Base-by-base conservation (phyloP, 2,797 vertebrate species). In the Tauraco hartlaubi region DNA sequence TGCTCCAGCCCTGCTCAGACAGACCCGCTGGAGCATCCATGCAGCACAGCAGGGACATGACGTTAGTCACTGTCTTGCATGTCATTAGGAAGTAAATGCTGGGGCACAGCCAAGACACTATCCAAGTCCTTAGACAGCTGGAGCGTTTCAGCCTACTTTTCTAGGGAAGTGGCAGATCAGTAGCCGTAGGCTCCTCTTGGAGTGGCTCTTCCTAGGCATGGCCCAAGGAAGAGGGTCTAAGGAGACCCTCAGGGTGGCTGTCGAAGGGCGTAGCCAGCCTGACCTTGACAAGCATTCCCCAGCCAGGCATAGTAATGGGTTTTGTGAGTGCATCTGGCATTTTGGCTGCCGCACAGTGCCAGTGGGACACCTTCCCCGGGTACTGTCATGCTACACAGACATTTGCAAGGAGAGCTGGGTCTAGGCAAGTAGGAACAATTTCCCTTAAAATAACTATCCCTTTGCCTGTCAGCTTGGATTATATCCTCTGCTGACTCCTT, bases 241-340 rank as follows among this genome's bases (percentile, higher is more conserved):
- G 52, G 52, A 90, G 83, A 71, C 17, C 29, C 29, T 68, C 54
- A 64, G 39, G 20, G 52, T 73, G 63, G 44, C 12, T 91, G 59
- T 61, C 1, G 0, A 22, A 66, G 66, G 19, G 8, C 31, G 29
- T 17, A 75, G 43, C 19, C 71, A 90, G 51, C 7, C 56, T 91
- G 92, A 63, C 88, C 82, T 84, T 91, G 82, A 81, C 20, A 37
- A 74, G 23, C 15, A 8, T 55, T 81, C 17, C n/a, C 13, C 61
- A 92, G 58, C 26, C 75, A 88, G 44, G 41, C 21, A 39, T 11
- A 41, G 33, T 71, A 83, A 85, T 49, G 46, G 79, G 74, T 85
- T 94, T 58, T 85, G 23, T 35, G 64, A 95, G 44, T 64, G 61
- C 48, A 88, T 74, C 46, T 96, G 94, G 73, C 68, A 75, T 91